Conservation (phyloP, 2,888 invertebrate species). For the Pristionchus fissidentatus region DNA sequence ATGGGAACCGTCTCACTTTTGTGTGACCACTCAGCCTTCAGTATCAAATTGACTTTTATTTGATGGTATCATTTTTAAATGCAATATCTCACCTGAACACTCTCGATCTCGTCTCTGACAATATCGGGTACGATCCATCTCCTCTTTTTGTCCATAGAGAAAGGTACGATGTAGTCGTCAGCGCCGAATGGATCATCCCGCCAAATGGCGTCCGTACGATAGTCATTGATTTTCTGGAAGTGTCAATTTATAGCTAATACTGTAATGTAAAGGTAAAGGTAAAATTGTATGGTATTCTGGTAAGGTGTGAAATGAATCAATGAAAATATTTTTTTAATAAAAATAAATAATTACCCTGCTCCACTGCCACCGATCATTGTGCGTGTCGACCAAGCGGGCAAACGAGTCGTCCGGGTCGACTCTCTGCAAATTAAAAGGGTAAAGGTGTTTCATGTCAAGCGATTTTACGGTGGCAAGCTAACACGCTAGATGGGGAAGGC, state of each 20-base stretch:
- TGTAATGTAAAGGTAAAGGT: not conserved
- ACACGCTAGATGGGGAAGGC: not conserved
- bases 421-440: not conserved
- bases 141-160: not conserved
- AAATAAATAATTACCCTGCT: not conserved
- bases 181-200: constrained; percentile 11
- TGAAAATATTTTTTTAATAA: not conserved
- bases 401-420: constrained; percentile 15
- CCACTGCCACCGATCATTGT: not conserved
- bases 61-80: not conserved
- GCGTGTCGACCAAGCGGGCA: not conserved
- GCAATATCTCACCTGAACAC: not conserved
- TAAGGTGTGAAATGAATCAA: not conserved
- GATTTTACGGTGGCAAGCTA: too few relatives aligned
- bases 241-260: too few relatives aligned
- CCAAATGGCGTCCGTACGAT: not conserved
- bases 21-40: not conserved
- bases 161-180: not conserved
- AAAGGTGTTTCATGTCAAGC: too few relatives aligned
- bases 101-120: not conserved
- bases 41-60: not conserved
- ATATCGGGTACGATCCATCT: not conserved
- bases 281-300: not conserved
- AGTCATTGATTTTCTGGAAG: not conserved
- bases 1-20: not conserved